phyloP scores from a whole-genome alignment of 2,797 vertebrate species.

The Sebastes itinus region DNA sequence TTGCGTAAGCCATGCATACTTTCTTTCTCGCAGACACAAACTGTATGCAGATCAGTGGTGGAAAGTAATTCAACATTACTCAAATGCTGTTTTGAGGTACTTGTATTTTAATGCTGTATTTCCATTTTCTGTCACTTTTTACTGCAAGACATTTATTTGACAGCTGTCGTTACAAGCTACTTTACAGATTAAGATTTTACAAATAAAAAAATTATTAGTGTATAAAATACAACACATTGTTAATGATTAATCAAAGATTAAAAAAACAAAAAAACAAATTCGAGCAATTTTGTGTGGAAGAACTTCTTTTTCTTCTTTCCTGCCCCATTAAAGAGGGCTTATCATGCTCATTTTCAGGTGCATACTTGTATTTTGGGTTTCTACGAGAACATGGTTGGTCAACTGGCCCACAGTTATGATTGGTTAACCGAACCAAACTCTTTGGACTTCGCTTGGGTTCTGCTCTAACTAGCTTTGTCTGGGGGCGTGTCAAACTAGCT shows the following conservation, averaged over 20 bases:
- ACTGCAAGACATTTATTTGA: background rate
- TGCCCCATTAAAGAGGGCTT: background rate
- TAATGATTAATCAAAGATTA: background rate
- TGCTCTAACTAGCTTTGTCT: too few species aligned
- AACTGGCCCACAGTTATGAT: too few species aligned
- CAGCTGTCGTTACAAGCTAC: background rate
- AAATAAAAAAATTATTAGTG: background rate
- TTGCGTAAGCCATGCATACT: conserved; percentile 28
- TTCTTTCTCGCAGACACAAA: background rate
- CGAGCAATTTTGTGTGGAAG: background rate
- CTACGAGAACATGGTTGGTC: too few species aligned
- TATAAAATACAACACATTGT: background rate
- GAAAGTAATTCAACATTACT: background rate
- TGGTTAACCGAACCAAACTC: too few species aligned
- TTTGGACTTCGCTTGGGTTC: fast-evolving
- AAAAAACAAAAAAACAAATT: background rate
- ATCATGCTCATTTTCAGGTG: too few species aligned
- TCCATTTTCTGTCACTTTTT: background rate
- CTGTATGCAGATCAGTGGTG: background rate
- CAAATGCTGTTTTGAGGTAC: background rate
- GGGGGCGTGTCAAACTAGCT: too few species aligned
- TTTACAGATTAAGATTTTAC: background rate
- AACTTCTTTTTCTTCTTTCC: background rate
- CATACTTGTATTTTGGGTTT: too few species aligned
- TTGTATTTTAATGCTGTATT: background rate